These are phyloP conservation scores for Tromatobia lineatoria DNA, from an alignment of 2,888 invertebrate genomes.

Conservation along the genomic window DNA sequence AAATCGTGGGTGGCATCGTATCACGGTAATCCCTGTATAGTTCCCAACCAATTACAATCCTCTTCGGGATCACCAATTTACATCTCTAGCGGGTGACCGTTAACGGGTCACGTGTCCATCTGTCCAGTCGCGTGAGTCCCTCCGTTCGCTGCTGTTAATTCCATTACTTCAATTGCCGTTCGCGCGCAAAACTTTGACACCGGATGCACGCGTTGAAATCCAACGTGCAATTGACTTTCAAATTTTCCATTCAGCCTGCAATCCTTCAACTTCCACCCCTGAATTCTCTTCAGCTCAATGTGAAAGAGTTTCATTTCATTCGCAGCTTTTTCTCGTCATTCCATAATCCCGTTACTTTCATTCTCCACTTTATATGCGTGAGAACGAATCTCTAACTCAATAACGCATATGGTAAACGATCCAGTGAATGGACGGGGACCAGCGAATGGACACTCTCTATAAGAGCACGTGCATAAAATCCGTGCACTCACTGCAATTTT, in stretches of 20 bases:
- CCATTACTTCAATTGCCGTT: constrained; percentile 61
- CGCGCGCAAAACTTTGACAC: constrained; percentile 57
- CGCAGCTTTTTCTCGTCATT: constrained; percentile 1
- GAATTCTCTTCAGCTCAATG: neutral
- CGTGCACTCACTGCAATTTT: too few relatives aligned
- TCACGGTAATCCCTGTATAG: constrained; percentile 41
- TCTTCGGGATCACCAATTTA: constrained; percentile 59
- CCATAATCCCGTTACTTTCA: constrained; percentile 1
- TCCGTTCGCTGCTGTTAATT: constrained; percentile 49
- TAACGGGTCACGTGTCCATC: constrained; percentile 27
- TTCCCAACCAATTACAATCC: constrained; percentile 61
- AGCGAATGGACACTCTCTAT: too few relatives aligned
- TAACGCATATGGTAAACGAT: constrained; percentile 25
- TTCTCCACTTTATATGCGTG: constrained; percentile 22
- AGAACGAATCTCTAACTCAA: constrained; percentile 41
- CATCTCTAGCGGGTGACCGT: constrained; percentile 53
- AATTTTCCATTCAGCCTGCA: constrained; percentile 56
- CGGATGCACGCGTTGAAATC: constrained; percentile 56
- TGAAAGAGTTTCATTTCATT: constrained; percentile 9
- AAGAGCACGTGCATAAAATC: too few relatives aligned
- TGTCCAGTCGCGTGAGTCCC: constrained; percentile 24
- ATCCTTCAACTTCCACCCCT: constrained; percentile 23
- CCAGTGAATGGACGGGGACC: too few relatives aligned
- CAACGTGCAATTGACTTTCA: constrained; percentile 62
- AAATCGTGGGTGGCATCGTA: constrained; percentile 9